phyloP scores from a whole-genome alignment of 1,140 invertebrate species.

The Sitobion miscanthi region DNA sequence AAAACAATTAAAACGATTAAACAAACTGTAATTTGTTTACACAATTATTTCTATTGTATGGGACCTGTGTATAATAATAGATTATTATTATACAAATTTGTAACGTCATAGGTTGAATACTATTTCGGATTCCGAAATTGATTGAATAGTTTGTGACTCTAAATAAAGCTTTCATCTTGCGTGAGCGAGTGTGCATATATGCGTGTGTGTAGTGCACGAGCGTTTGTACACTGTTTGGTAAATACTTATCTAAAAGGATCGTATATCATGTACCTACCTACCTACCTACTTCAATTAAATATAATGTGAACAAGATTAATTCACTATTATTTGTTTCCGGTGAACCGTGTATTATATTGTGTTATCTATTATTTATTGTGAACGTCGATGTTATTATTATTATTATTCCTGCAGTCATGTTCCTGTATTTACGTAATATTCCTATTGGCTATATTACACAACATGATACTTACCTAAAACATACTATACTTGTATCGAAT shows the following conservation, averaged over 20 bases:
- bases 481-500: background rate
- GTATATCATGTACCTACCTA: background rate
- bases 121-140: background rate
- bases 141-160: background rate
- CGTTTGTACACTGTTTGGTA: background rate
- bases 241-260: background rate
- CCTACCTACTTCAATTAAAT: background rate
- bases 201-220: background rate
- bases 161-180: background rate
- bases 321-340: background rate
- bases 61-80: background rate
- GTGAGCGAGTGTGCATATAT: too few relatives aligned
- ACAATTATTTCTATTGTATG: background rate
- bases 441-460: background rate
- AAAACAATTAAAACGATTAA: constrained; percentile 18
- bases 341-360: background rate
- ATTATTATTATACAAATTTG: background rate
- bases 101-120: background rate
- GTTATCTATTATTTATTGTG: background rate
- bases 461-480: background rate
- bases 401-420: background rate
- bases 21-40: background rate
- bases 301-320: background rate
- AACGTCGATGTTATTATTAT: background rate
- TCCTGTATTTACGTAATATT: background rate